These are phyloP conservation scores for Mobula birostris DNA, from an alignment of 2,113 vertebrate species.

Conservation along the genomic window DNA sequence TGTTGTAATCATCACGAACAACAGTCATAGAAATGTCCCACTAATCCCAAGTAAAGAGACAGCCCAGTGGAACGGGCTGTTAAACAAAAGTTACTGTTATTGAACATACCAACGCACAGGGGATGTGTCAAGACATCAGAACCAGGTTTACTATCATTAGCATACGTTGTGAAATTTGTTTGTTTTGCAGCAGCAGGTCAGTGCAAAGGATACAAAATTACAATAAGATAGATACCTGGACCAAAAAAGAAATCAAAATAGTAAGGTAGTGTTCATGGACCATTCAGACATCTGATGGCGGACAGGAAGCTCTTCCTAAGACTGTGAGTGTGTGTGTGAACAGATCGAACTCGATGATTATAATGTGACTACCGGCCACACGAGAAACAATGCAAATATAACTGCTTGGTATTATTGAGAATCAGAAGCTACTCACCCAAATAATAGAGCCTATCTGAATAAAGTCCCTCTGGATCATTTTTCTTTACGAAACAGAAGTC, in stretches of 20 bases:
- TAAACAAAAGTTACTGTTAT: neutral
- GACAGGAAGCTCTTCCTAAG: too few species aligned
- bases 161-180: too few species aligned
- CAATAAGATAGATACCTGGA: too few species aligned
- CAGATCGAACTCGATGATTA: neutral
- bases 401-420: neutral
- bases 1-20: neutral
- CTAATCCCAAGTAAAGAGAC: neutral
- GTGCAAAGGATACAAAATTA: too few species aligned
- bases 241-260: too few species aligned
- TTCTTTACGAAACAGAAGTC: conserved; percentile 69
- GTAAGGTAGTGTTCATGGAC: too few species aligned
- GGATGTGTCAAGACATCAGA: too few species aligned
- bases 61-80: neutral
- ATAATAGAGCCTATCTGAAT: conserved; percentile 68
- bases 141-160: too few species aligned
- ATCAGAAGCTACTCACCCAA: conserved; percentile 58
- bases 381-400: neutral
- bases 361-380: neutral
- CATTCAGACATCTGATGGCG: too few species aligned
- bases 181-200: too few species aligned
- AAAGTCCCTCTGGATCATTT: conserved; percentile 63
- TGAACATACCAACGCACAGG: too few species aligned
- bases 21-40: neutral
- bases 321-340: neutral